Conservation (phyloP, 2,888 invertebrate species). For the Spisula subtruncata region DNA sequence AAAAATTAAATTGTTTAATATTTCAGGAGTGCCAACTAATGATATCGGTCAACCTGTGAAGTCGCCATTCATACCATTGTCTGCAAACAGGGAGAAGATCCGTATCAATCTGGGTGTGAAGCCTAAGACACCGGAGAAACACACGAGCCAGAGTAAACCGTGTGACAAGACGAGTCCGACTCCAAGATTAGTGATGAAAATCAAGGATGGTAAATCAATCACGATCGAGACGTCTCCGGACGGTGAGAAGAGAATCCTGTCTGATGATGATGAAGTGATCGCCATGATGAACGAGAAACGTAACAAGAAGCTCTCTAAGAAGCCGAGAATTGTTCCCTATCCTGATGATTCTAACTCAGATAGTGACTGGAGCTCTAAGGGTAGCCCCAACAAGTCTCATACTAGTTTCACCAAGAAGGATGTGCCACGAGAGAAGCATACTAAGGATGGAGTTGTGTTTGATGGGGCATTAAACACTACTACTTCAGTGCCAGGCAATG, state of each 20-base stretch:
- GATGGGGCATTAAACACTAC: conserved; percentile 81
- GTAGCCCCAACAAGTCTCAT: conserved; percentile 19
- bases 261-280: conserved; percentile 73
- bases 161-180: conserved; percentile 56
- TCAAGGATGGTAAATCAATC: conserved; percentile 84
- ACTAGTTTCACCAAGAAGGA: background rate
- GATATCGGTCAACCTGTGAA: conserved; percentile 60
- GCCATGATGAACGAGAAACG: conserved; percentile 50
- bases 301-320: conserved; percentile 55
- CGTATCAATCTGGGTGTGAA: conserved; percentile 82
- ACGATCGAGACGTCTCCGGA: conserved; percentile 82
- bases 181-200: conserved; percentile 86
- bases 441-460: conserved; percentile 72
- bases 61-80: conserved; percentile 64
- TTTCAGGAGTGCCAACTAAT: conserved; percentile 54
- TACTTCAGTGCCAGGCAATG: conserved; percentile 83
- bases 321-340: conserved; percentile 86
- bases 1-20: background rate
- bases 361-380: conserved; percentile 61
- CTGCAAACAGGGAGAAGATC: conserved; percentile 80
- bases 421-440: conserved; percentile 22
- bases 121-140: conserved; percentile 56
- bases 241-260: conserved; percentile 80
- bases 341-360: conserved; percentile 86
- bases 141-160: conserved; percentile 26